Percentiles rank a stretch among this genome's conserved stretches.
phyloP scores from a whole-genome alignment of 2,888 invertebrate genomes.

The Synergus itoensis region DNA sequence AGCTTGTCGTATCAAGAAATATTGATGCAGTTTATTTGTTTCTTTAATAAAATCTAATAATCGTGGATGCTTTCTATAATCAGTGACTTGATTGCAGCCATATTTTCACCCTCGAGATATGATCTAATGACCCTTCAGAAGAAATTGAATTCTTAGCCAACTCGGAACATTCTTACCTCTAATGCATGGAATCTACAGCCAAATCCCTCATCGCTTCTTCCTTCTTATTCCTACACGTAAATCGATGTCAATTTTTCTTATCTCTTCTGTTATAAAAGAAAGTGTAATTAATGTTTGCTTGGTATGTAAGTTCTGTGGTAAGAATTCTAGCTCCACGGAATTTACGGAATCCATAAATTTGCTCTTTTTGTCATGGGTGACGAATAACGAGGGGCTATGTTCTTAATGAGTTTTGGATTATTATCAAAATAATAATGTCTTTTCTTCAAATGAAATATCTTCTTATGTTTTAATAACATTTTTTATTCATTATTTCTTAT shows the following conservation, averaged over 20 bases:
- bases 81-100: background rate
- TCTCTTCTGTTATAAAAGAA: background rate
- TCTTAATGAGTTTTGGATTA: background rate
- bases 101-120: background rate
- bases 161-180: background rate
- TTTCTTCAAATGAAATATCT: background rate
- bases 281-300: slow-evolving; percentile 11
- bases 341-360: slow-evolving; percentile 9
- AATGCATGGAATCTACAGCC: background rate
- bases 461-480: background rate
- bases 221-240: background rate
- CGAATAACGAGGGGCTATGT: background rate
- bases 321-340: background rate
- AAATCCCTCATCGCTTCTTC: background rate
- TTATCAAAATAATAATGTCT: background rate
- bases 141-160: background rate
- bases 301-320: background rate
- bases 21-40: background rate
- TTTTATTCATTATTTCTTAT: no score
- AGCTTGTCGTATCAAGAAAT: background rate
- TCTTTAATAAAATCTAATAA: background rate
- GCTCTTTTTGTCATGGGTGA: background rate
- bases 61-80: background rate
- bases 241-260: slow-evolving; percentile 7
- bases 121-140: background rate